Base-by-base conservation (phyloP, 92 coral and sea anemone genomes). In the Galaxea fascicularis region DNA sequence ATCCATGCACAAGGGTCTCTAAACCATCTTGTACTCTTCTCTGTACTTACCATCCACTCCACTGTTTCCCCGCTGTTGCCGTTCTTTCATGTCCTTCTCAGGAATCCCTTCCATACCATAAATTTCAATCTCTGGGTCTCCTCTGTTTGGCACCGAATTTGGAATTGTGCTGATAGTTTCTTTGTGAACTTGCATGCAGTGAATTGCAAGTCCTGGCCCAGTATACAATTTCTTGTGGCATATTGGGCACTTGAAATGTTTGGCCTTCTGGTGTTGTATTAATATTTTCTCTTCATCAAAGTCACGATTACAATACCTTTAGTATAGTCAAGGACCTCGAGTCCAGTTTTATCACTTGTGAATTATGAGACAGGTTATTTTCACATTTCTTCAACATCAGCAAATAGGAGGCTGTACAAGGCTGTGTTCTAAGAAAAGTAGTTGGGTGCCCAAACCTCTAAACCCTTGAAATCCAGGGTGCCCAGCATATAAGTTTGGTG, bases 41-140 rank as follows among this genome's bases (percentile, higher is more conserved):
- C 52, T 31, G 4, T n/a, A 65, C 90, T 62, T 81, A 96, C 99
- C 99, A 28, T 87, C 70, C 14, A 87, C 98, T 10, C 86, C 91
- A 54, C 82, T 90, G 21, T 91, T 94, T 35, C 83, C 92, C 68
- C 82, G 82, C 87, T 93, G 98, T 71, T 95, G 95, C 60, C 99
- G 79, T 80, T 96, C 99, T 64, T 96, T 96, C 63, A 96, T 41
- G 89, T 96, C 99, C 68, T 96, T 96, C 8, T 96, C 99, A 52
- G 99, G 99, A 70, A 96, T 96, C 12, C 99, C 99, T 71, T 96
- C 99, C 99, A 96, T 96, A 65, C 99, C 99, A 76, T 96, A 96
- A 45, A 96, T 96, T 82, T 96, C 99, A 64, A 96, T 80, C 71
- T 96, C 99, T 63, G 99, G 99, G 78, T 96, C 99, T 9, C 99